phyloP scores from a whole-genome alignment of 2,888 invertebrate genomes.

The Formica aserva region DNA sequence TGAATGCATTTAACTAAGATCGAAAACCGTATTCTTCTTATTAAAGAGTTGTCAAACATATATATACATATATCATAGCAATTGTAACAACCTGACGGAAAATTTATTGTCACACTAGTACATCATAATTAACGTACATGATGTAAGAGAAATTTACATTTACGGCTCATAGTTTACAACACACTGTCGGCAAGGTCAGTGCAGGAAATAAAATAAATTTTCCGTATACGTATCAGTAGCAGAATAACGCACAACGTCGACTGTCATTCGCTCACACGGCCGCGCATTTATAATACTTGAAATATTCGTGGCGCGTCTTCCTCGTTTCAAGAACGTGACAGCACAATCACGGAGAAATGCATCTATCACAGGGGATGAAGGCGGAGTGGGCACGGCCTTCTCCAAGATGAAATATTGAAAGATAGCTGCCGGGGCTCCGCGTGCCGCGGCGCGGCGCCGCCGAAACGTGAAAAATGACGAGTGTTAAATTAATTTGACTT shows the following conservation, averaged over 20 bases:
- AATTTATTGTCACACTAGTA: neutral
- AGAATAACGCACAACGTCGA: conserved; percentile 9
- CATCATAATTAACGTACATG: neutral
- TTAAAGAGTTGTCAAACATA: neutral
- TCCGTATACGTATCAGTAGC: conserved; percentile 12
- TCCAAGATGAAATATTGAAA: conserved; percentile 75
- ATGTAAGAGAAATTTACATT: neutral
- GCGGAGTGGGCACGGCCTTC: conserved; percentile 3
- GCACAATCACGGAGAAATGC: conserved; percentile 55
- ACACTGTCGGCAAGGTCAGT: neutral
- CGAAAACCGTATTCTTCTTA: conserved; percentile 8
- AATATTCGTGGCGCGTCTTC: conserved; percentile 35
- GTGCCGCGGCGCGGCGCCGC: conserved; percentile 63
- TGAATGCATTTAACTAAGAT: neutral
- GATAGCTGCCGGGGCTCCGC: conserved; percentile 66
- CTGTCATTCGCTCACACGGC: conserved; percentile 26
- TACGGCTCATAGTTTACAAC: neutral
- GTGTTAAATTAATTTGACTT: conserved; percentile 82
- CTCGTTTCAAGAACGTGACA: conserved; percentile 48
- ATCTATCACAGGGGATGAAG: conserved; percentile 63
- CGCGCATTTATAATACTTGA: conserved; percentile 51
- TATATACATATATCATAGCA: neutral
- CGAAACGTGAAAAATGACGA: conserved; percentile 80
- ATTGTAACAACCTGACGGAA: neutral
- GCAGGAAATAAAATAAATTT: conserved; percentile 27